Percentiles rank a stretch among this genome's conserved stretches.
These are phyloP conservation scores for Odontamblyopus rebecca DNA, from an alignment of 2,797 vertebrate genomes.

Conservation along the genomic window DNA sequence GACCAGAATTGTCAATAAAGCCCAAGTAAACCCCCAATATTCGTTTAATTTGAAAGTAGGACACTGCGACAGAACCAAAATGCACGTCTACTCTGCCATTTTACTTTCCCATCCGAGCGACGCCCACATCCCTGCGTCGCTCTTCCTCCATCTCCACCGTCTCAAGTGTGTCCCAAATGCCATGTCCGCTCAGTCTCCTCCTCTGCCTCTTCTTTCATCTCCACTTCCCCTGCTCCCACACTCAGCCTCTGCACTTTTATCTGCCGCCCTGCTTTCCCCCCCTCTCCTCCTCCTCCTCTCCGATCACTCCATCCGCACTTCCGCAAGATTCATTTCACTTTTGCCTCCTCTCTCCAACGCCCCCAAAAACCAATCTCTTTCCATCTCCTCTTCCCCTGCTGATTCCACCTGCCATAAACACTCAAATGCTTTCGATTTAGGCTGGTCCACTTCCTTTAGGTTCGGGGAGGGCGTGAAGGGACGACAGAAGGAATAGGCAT, in stretches of 20 bases:
- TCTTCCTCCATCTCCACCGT: neutral
- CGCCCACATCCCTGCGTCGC: neutral
- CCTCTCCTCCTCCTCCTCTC: neutral
- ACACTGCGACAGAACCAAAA: neutral
- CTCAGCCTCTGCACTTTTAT: constrained; percentile 20
- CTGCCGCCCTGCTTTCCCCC: neutral
- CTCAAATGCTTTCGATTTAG: constrained; percentile 10
- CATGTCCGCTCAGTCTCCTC: constrained; percentile 2
- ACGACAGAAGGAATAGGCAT: neutral
- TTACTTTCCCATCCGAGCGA: neutral
- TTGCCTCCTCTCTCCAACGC: neutral
- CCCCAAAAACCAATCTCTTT: constrained; percentile 15
- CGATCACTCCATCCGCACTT: too few species aligned
- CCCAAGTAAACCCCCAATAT: too few species aligned
- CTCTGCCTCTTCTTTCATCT: constrained; percentile 30
- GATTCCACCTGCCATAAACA: constrained; percentile 5
- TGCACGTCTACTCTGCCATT: neutral
- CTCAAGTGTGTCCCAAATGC: neutral
- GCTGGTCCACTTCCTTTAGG: constrained; percentile 10
- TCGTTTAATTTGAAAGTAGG: too few species aligned
- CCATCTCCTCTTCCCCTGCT: constrained; percentile 19
- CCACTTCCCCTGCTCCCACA: neutral
- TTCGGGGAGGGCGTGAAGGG: neutral
- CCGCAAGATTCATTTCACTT: constrained; percentile 11
- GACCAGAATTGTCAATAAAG: too few species aligned